Evolutionary conservation across 2,113 vertebrate genomes (phyloP).

Genomic region (Carettochelys insculpta): DNA sequence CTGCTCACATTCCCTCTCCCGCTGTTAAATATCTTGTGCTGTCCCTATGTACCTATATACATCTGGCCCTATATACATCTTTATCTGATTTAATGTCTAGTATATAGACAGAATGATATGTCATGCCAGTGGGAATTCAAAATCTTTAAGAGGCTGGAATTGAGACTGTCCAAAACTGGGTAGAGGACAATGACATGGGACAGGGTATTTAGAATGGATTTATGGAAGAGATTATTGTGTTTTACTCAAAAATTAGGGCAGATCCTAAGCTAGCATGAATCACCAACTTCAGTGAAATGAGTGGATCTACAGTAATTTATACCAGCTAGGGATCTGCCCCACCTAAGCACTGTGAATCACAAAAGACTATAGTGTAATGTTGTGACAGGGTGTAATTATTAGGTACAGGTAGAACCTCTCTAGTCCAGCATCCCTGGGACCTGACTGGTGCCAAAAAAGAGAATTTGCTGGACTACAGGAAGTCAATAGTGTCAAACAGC

Average conservation of each 20-base stretch:
- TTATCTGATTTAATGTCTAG: neutral
- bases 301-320: conserved; percentile 28
- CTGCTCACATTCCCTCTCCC: neutral
- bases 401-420: no score
- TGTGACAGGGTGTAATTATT: neutral
- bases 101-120: conserved; percentile 3
- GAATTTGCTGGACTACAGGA: no score
- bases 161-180: conserved; percentile 26
- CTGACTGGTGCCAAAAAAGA: no score
- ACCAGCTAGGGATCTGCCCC: neutral
- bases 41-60: neutral
- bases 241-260: conserved; percentile 1
- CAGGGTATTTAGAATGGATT: conserved; percentile 19
- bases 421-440: no score
- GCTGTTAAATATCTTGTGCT: neutral
- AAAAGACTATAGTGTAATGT: neutral
- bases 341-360: conserved; percentile 8
- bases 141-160: conserved; percentile 38
- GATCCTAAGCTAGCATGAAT: conserved; percentile 28
- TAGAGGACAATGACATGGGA: conserved; percentile 20
- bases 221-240: neutral
- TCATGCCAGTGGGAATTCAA: neutral
- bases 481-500: no score
- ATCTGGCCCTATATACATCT: neutral
- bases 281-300: conserved; percentile 47